Evolutionary conservation across 2,888 invertebrate genomes (phyloP).

Genomic region (Stenodera caucasica): DNA sequence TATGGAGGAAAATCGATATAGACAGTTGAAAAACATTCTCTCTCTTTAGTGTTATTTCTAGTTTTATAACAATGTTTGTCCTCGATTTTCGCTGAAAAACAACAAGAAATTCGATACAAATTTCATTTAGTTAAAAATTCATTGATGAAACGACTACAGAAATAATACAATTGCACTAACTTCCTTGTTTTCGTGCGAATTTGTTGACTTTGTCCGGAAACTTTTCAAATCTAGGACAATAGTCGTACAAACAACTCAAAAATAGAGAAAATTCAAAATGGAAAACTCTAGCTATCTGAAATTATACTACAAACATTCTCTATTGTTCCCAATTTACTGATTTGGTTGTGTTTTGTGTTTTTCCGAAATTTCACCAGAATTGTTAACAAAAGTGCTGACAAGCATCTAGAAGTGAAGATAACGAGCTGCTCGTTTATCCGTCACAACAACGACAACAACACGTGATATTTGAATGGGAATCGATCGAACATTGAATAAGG

Average conservation of each 20-base stretch:
- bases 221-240: slow-evolving; percentile 27
- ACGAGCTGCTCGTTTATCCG: not conserved
- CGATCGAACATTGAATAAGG: not conserved
- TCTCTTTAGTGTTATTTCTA: slow-evolving; percentile 12
- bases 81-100: slow-evolving; percentile 4
- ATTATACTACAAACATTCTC: slow-evolving; percentile 18
- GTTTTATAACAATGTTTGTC: slow-evolving; percentile 13
- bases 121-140: slow-evolving; percentile 22
- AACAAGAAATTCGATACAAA: not conserved
- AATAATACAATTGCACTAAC: not conserved
- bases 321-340: slow-evolving; percentile 10
- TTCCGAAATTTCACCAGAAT: too few species aligned
- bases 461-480: not conserved
- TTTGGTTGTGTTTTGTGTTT: not conserved
- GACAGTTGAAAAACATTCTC: not conserved
- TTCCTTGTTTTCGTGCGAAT: not conserved
- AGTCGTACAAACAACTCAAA: slow-evolving; percentile 21
- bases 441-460: not conserved
- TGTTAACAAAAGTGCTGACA: not conserved
- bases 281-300: slow-evolving; percentile 27
- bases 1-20: not conserved
- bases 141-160: slow-evolving; percentile 9
- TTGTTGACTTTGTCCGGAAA: slow-evolving; percentile 8
- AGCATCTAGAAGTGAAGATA: not conserved
- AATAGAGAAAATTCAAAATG: slow-evolving; percentile 24